Evolutionary conservation across 2,797 vertebrate species (phyloP), one percentile per base, ranked within the genome.

Genomic region (Gila robusta): DNA sequence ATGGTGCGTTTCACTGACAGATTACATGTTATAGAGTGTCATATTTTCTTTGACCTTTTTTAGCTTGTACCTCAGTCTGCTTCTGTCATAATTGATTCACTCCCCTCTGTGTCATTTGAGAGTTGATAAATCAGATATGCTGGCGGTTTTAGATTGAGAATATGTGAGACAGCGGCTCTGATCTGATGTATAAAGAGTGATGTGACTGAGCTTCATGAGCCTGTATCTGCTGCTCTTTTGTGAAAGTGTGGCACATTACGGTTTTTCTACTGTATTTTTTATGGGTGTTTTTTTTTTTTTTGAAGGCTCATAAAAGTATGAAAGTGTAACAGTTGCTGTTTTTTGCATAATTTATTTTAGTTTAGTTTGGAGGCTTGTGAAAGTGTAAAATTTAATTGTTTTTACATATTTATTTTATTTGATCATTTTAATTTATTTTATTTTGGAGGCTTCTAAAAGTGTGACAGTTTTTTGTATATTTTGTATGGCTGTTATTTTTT

Each of bases 31-130:
- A 3, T 32, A 52, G 72, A 32, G 44, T 10, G 7, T 73, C 71
- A 19, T 49, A 6, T 83, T 49, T 28, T n/a, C 69, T 47, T 21
- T 44, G 72, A 73, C 69, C 49, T 62, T 80, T 79, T 32, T 81
- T 69, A 52, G 86, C 90, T 84, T 77, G 62, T 16, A 72, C 91
- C 87, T 79, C 89, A 86, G 91, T 85, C 90, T 49, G 66, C 85
- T 86, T 73, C 79, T 77, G 88, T 39, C 67, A 88, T 94, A 94
- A 94, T 95, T 94, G 92, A 94, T 92, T 91, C 81, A 76, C 87
- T 90, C 90, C 91, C 89, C 87, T 87, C 87, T 89, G 88, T 91
- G 89, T 89, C 87, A 62, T 89, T 89, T 93, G 89, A 87, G 91
- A 77, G 90, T 86, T 91, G 91, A 91, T 94, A 93, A 94, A 82